Evolutionary conservation across 2,797 vertebrate species (phyloP).

Genomic region (Esox lucius): DNA sequence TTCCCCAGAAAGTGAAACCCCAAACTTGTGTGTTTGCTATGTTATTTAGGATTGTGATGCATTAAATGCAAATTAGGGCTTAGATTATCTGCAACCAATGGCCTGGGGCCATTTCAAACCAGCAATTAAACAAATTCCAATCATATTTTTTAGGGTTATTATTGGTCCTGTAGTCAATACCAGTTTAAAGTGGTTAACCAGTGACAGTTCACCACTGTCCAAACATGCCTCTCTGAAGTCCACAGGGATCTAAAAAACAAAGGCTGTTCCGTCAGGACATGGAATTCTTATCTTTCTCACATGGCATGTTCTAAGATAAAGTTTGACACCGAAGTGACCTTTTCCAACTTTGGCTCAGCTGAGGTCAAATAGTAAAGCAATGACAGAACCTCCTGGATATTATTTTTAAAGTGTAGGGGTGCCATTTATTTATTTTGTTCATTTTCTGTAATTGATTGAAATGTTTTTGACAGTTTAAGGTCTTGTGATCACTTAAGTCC

Average conservation of each 20-base stretch:
- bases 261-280: neutral
- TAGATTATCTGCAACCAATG: neutral
- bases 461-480: neutral
- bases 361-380: neutral
- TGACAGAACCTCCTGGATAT: no score
- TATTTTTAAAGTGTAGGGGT: neutral
- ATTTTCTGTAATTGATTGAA: neutral
- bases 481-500: neutral
- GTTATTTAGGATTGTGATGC: neutral
- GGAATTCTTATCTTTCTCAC: neutral
- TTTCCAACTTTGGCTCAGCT: neutral
- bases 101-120: neutral
- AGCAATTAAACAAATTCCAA: neutral
- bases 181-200: neutral
- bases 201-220: neutral
- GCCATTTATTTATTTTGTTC: neutral
- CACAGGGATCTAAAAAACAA: neutral
- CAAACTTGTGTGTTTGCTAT: no score
- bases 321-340: neutral
- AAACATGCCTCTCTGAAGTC: neutral
- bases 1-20: no score
- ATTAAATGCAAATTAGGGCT: neutral
- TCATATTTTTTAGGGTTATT: neutral
- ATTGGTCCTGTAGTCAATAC: neutral
- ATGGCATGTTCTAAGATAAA: neutral